phyloP scores from a whole-genome alignment of 2,797 vertebrate species.

The Pyrocephalus nanus region DNA sequence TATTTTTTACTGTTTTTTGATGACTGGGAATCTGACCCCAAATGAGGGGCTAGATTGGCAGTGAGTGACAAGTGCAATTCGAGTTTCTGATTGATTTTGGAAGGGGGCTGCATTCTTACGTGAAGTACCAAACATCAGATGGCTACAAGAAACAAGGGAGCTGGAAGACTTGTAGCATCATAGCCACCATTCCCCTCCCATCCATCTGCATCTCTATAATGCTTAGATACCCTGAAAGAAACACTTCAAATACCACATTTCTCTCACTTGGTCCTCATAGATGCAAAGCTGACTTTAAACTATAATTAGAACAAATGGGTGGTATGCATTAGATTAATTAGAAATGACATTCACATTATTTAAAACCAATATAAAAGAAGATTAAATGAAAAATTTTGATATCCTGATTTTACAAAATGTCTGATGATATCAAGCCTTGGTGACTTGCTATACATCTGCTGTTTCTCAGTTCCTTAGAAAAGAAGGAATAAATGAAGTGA shows the following conservation, averaged over 20 bases:
- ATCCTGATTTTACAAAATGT: conserved; percentile 56
- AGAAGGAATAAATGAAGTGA: conserved; percentile 77
- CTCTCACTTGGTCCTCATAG: conserved; percentile 25
- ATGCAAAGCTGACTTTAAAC: conserved; percentile 51
- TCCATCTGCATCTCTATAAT: not conserved
- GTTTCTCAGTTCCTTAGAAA: conserved; percentile 44
- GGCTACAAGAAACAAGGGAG: not conserved
- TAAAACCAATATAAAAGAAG: conserved; percentile 63
- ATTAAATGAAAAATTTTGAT: conserved; percentile 62
- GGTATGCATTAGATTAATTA: conserved; percentile 65
- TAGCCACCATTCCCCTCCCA: not conserved
- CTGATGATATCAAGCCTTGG: conserved; percentile 56
- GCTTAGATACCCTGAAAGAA: not conserved
- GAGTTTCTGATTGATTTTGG: not conserved
- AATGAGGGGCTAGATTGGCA: not conserved
- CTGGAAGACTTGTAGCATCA: not conserved
- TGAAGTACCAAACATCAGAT: not conserved
- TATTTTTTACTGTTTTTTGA: not conserved
- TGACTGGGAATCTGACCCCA: not conserved
- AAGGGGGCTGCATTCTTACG: not conserved
- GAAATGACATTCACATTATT: conserved; percentile 66
- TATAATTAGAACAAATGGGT: conserved; percentile 70
- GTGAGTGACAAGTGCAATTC: not conserved
- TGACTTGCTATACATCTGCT: conserved; percentile 36
- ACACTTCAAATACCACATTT: not conserved